Conservation (phyloP, 2,113 vertebrate species). For the Trogon surrucura region DNA sequence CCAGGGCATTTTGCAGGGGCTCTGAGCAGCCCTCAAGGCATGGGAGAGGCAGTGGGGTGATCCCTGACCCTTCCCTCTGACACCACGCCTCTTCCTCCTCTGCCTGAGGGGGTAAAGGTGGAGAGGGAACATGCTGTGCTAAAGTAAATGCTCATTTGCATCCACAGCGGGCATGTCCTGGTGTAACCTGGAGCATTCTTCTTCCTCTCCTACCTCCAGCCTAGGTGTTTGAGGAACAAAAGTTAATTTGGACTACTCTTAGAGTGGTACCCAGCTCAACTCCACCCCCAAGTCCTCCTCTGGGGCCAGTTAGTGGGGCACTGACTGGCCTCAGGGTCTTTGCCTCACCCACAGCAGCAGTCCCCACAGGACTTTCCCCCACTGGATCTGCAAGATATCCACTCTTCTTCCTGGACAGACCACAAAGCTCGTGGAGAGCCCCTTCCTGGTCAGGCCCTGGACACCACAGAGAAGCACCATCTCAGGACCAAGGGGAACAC, state of each 20-base stretch:
- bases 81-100: background rate
- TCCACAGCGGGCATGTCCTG: background rate
- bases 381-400: background rate
- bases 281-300: fast-evolving
- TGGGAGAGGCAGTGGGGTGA: fast-evolving
- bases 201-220: background rate
- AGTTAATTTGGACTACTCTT: background rate
- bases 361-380: too few relatives aligned
- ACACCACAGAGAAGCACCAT: background rate
- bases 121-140: background rate
- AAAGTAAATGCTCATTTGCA: background rate
- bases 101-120: background rate
- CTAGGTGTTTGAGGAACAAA: background rate
- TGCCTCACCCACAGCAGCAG: background rate
- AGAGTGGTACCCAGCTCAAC: fast-evolving
- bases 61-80: background rate
- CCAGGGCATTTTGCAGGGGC: background rate
- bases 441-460: fast-evolving
- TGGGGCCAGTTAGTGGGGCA: too few relatives aligned
- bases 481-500: background rate
- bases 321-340: background rate
- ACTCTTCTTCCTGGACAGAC: fast-evolving
- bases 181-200: background rate
- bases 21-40: background rate
- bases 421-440: background rate